Conservation (phyloP, 2,888 invertebrate species). For the Vannuccia rotundouncinata region DNA sequence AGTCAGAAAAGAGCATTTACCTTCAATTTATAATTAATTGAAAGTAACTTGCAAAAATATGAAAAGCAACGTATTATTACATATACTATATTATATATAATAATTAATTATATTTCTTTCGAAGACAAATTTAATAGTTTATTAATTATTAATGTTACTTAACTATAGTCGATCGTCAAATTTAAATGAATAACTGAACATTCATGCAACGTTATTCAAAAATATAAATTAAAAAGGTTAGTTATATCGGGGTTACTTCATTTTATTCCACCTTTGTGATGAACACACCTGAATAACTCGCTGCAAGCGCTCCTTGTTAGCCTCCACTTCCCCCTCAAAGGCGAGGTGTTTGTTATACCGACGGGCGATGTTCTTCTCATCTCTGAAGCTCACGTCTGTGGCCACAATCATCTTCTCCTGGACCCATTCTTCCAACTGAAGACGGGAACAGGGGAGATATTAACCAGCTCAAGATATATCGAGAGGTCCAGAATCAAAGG, state of each 20-base stretch:
- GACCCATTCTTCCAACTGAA: slow-evolving; percentile 81
- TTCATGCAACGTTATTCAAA: not conserved
- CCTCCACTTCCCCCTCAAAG: slow-evolving; percentile 95
- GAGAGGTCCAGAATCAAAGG: no score
- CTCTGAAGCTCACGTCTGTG: slow-evolving; percentile 89
- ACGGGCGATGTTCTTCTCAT: slow-evolving; percentile 96
- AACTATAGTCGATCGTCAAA: no score
- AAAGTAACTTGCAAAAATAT: no score
- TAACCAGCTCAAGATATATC: no score
- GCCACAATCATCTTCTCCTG: slow-evolving; percentile 97
- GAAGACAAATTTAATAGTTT: no score
- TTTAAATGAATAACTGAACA: not conserved
- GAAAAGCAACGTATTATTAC: no score
- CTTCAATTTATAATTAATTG: no score
- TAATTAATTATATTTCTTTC: no score
- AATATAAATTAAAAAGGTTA: not conserved
- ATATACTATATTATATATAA: not conserved
- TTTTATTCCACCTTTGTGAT: not conserved
- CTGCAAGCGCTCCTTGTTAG: slow-evolving; percentile 64
- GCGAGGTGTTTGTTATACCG: slow-evolving; percentile 99
- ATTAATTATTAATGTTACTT: no score
- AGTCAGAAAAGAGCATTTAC: no score
- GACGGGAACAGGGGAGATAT: no score
- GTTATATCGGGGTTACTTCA: not conserved
- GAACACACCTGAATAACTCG: slow-evolving; percentile 42